Evolutionary conservation across 2,888 invertebrate genomes (phyloP).

Genomic region (Gastracanthus pulcherrimus): DNA sequence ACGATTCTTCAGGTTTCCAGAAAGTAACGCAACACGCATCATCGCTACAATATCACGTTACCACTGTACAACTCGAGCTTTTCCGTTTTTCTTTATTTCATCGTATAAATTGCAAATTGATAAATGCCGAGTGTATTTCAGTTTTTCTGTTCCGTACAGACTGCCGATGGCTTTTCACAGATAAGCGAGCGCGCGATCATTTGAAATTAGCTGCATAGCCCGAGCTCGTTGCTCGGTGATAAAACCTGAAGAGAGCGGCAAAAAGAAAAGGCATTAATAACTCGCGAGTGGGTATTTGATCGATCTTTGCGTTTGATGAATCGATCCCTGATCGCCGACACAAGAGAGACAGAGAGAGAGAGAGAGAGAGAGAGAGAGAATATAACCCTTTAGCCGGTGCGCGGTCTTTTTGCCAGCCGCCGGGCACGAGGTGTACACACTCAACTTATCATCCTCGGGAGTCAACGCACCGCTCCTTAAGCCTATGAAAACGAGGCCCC

Average conservation of each 20-base stretch:
- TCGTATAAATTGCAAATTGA: constrained; percentile 30
- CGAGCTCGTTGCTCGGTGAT: background rate
- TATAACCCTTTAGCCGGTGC: background rate
- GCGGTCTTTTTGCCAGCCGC: too few species aligned
- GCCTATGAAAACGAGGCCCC: constrained; percentile 38
- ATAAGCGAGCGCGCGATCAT: background rate
- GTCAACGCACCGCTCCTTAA: constrained; percentile 26
- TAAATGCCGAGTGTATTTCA: background rate
- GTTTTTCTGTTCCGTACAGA: background rate
- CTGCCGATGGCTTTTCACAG: background rate
- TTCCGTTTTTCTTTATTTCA: background rate
- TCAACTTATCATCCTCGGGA: constrained; percentile 39
- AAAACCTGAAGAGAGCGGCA: background rate
- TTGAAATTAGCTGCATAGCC: constrained; percentile 28
- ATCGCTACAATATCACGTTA: background rate
- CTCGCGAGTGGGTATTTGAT: constrained; percentile 58
- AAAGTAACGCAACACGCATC: background rate
- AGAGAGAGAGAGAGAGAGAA: constrained; percentile 1
- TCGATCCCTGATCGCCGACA: constrained; percentile 19
- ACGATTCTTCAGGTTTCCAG: background rate
- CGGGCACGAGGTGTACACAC: background rate
- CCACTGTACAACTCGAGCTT: background rate
- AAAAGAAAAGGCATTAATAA: constrained; percentile 57
- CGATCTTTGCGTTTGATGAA: constrained; percentile 51
- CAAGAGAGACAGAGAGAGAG: too few species aligned